Base-by-base conservation (phyloP, 2,797 vertebrate species). In the Bucorvus abyssinicus region DNA sequence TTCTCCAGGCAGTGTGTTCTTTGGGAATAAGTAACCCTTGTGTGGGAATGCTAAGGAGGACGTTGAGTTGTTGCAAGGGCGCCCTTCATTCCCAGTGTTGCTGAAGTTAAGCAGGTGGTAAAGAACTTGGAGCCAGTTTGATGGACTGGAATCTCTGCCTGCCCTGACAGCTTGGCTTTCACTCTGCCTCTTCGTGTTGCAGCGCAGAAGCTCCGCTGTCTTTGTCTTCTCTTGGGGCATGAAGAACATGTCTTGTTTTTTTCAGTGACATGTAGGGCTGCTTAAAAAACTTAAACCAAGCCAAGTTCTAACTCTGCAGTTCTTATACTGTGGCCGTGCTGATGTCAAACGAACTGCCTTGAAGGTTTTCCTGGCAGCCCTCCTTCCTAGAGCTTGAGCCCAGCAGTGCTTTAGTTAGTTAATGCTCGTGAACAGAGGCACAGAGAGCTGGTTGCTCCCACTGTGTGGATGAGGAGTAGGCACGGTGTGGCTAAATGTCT, bases 311-410 rank as follows among this genome's bases (percentile, higher is more conserved):
- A 14, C 21, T 90, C 47, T 78, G 55, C 32, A 23, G 6, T 3
- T 61, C 71, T 47, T 13, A 0, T 6, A 0, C 2, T 65, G 2
- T 26, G 49, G 30, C 47, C 36, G 4, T 20, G 12, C 15, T 69
- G 47, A n/a, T 60, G 27, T 30, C 40, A 53, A 74, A 36, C 38
- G 22, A 89, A 11, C 5, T 47, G 9, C 24, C 19, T 23, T 24
- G 17, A 29, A 27, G 24, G 27, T 49, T 84, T 76, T 87, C 34
- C 52, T 73, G 56, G 21, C 78, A 77, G 26, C 4, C 4, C 1
- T 20, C 7, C 10, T 71, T 36, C 34, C 8, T 15, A 14, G 47
- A 38, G 32, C 76, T 42, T 24, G 89, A 71, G 42, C 56, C 45
- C 42, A 14, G 44, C 49, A 34, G 32, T 6, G n/a, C 38, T 86